These are phyloP conservation scores for Ctenosaura bakeri DNA, from an alignment of 2,797 vertebrate species.

Conservation along the genomic window DNA sequence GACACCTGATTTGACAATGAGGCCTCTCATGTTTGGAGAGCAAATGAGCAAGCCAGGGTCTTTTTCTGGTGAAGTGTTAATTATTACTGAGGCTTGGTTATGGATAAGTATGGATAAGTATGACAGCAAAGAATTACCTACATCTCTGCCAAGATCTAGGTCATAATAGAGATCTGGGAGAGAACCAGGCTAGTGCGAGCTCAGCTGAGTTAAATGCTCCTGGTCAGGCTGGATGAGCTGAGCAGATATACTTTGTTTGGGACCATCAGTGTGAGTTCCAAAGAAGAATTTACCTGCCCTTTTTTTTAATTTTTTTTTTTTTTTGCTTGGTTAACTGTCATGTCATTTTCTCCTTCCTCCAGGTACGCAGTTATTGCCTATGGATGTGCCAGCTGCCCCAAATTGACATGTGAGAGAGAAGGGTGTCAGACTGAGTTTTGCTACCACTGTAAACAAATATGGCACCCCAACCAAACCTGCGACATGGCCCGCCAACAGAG, in stretches of 20 bases:
- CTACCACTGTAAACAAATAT: conserved; percentile 99
- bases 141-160: background rate
- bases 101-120: background rate
- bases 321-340: conserved; percentile 25
- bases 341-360: conserved; percentile 49
- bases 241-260: background rate
- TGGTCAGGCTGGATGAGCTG: background rate
- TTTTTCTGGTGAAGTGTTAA: background rate
- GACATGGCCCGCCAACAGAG: conserved; percentile 97
- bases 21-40: background rate
- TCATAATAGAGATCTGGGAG: background rate
- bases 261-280: no score
- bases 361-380: conserved; percentile 98
- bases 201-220: background rate
- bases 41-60: background rate
- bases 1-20: background rate
- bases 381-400: conserved; percentile 97
- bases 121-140: background rate
- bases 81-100: background rate
- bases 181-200: background rate
- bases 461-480: conserved; percentile 99
- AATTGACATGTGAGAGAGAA: conserved; percentile 94
- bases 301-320: conserved; percentile 42
- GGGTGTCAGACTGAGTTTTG: conserved; percentile 98
- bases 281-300: background rate